Base-by-base conservation (phyloP, 1,140 invertebrate genomes). In the Euwallacea similis region DNA sequence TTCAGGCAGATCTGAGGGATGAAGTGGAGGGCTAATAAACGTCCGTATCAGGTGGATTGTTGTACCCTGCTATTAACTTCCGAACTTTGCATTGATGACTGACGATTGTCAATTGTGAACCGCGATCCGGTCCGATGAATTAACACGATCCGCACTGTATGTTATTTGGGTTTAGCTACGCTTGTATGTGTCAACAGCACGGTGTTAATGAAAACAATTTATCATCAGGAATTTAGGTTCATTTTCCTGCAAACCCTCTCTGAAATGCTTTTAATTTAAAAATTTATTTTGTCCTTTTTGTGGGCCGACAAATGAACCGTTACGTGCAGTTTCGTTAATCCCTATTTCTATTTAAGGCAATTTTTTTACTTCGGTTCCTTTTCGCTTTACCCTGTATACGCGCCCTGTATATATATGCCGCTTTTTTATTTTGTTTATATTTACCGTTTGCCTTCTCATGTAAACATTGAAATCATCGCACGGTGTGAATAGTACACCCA, bases 161-260 rank as follows among this genome's bases (percentile, higher is more conserved):
- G 55, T 58, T 58, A 58, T 58, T 58, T 58, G 55, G 9, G 21
- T 15, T 16, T 15, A 58, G 46, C 55, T 10, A 58, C 55, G 55
- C 55, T 58, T 58, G 55, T 58, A 58, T 58, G 55, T 58, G 55
- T 58, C 55, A 58, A 58, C 55, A 58, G 13, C 55, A 58, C 55
- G 13, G 55, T 58, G 55, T 58, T 58, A 58, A 58, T 58, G 55
- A 58, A 58, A 58, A 16, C 55, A 58, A 58, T 58, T 58, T 58
- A 58, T 58, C 55, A 58, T 33, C 10, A 41, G 55, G 21, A 58
- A 58, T 58, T 58, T 58, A 15, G 55, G 55, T n/a, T 58, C 13
- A 50, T 50, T 50, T 50, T 13, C 9, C 13, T 58, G n/a, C 55
- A 9, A 53, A 53, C 21, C 21, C 21, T 33, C 21, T 53, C 3